phyloP scores from a whole-genome alignment of 2,797 vertebrate genomes.

The Manis crassicaudata region DNA sequence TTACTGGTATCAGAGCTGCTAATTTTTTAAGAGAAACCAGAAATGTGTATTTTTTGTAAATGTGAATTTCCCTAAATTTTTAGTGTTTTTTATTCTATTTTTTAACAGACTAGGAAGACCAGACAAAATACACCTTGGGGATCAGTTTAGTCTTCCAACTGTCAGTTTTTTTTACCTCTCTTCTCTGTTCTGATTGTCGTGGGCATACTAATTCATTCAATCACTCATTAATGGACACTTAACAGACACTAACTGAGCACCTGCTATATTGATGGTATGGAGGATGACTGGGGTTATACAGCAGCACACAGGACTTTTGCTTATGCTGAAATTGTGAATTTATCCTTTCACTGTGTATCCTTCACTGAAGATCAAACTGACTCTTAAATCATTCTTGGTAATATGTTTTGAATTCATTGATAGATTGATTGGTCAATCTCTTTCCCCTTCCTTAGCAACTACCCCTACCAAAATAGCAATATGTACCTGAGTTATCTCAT shows the following conservation, averaged over 20 bases:
- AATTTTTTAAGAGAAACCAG: not conserved
- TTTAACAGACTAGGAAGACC: not conserved
- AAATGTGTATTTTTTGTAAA: not conserved
- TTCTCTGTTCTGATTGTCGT: not conserved
- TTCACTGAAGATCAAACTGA: not conserved
- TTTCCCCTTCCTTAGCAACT: constrained; percentile 9
- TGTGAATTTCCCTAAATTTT: not conserved
- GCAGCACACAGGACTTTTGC: not conserved
- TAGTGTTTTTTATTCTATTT: not conserved
- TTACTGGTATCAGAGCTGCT: not conserved
- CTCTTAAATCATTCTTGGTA: not conserved
- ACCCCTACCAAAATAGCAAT: not conserved
- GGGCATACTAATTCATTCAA: not conserved
- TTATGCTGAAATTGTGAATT: constrained; percentile 6
- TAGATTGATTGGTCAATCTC: not conserved
- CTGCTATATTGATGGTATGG: not conserved
- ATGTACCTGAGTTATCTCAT: not conserved
- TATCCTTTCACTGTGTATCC: not conserved
- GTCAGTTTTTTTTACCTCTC: not conserved
- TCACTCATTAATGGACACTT: not conserved
- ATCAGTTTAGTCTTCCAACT: not conserved
- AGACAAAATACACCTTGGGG: not conserved
- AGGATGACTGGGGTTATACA: not conserved
- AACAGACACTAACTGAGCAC: not conserved
- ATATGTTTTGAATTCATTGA: constrained; percentile 28